Percentiles rank a stretch among this genome's conserved stretches.
phyloP scores from a whole-genome alignment of 2,888 invertebrate genomes.

The Trichogramma evanescens region DNA sequence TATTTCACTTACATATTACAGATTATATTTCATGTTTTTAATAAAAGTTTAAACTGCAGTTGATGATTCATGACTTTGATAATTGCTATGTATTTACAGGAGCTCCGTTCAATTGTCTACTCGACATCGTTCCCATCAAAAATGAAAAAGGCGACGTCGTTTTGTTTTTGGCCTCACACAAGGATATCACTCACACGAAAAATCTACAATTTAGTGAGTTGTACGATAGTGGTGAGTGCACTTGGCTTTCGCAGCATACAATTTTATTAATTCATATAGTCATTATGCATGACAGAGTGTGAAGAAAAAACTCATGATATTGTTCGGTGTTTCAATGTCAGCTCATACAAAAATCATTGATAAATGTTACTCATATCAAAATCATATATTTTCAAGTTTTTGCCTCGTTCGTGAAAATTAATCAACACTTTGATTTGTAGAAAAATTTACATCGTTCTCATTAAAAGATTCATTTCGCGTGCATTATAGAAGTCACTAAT shows the following conservation, averaged over 20 bases:
- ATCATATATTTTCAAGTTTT: neutral
- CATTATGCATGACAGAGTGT: too few species aligned
- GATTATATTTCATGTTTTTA: too few species aligned
- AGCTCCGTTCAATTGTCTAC: conserved; percentile 87
- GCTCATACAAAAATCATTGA: neutral
- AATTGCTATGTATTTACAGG: conserved; percentile 51
- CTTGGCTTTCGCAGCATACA: conserved; percentile 16
- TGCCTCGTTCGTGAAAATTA: neutral
- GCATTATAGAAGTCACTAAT: too few species aligned
- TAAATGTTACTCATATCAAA: neutral
- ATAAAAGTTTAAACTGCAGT: too few species aligned
- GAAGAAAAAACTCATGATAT: neutral
- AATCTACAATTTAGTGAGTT: conserved; percentile 56
- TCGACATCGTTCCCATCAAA: conserved; percentile 96
- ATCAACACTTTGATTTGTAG: neutral
- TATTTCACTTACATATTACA: too few species aligned
- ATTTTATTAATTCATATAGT: too few species aligned
- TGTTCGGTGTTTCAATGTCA: neutral
- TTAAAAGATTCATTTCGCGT: too few species aligned
- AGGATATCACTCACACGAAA: conserved; percentile 90
- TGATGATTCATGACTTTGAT: too few species aligned
- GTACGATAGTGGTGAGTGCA: conserved; percentile 74
- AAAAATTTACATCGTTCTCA: neutral
- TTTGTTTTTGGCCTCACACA: conserved; percentile 90
- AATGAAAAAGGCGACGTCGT: conserved; percentile 97